Percentiles rank a stretch among this genome's conserved stretches.
Conservation (phyloP, 2,113 vertebrate species). For the Elephas maximus region DNA sequence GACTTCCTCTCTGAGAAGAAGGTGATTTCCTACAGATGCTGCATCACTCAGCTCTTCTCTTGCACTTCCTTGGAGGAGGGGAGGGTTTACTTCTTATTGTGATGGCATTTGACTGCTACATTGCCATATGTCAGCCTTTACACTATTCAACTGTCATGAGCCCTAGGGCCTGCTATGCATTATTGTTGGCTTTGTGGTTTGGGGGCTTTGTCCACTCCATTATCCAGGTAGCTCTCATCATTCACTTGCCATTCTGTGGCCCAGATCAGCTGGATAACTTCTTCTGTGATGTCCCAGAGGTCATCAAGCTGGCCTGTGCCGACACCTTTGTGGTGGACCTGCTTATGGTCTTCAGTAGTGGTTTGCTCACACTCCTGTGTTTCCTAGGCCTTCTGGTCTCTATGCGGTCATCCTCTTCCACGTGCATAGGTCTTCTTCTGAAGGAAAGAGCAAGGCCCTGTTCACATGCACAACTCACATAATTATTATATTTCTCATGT, state of each 20-base stretch:
- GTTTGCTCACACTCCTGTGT: conserved; percentile 58
- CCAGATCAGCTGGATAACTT: conserved; percentile 78
- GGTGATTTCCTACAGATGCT: conserved; percentile 67
- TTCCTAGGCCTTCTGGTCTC: conserved; percentile 69
- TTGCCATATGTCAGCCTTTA: conserved; percentile 86
- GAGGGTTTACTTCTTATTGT: conserved; percentile 74
- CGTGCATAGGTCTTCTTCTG: background rate
- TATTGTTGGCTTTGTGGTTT: conserved; percentile 82
- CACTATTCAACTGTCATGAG: conserved; percentile 86
- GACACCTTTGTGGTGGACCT: conserved; percentile 67
- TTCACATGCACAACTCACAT: conserved; percentile 78
- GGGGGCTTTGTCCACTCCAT: conserved; percentile 76
- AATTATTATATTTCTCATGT: conserved; percentile 75
- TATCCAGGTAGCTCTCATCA: conserved; percentile 73
- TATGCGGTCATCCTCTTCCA: conserved; percentile 71
- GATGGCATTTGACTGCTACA: conserved; percentile 88
- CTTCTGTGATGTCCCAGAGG: conserved; percentile 76
- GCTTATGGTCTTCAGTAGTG: conserved; percentile 77
- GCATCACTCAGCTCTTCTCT: conserved; percentile 78
- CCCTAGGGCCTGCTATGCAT: conserved; percentile 41
- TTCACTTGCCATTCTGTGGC: conserved; percentile 76
- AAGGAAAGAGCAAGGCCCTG: conserved; percentile 72
- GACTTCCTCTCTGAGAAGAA: conserved; percentile 71
- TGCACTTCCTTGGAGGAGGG: conserved; percentile 75
- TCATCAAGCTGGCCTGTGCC: conserved; percentile 78